Evolutionary conservation across 2,888 invertebrate species (phyloP), one percentile per base, ranked within the genome.

Genomic region (Drosophila vallismaia): DNA sequence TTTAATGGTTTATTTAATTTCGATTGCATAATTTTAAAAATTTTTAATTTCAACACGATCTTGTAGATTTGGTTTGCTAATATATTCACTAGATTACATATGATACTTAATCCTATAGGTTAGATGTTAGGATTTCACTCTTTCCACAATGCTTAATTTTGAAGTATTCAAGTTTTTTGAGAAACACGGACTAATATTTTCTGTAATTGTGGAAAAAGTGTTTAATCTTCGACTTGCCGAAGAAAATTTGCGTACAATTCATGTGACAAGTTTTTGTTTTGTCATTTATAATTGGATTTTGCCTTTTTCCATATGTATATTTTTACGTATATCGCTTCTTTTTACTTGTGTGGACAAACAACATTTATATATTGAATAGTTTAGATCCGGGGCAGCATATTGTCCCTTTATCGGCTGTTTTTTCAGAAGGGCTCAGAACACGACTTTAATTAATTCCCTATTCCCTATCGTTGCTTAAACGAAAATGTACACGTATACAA

Each of bases 401-500:
- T 33, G 24, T 45, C 44, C 54, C 53, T 10, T 26, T 8, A 36
- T 33, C 24, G 14, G 40, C 40, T 19, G 24, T 26, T 38, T 56
- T 53, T 26, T 19, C 19, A 19, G 19, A 19, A n/a, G 56, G 33
- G 44, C 38, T 46, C 45, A 73, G 54, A 73, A 66, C 73, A 66
- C 50, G 38, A 70, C 28, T 57, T 54, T 63, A 53, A 45, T 49
- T 38, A 72, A 58, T 19, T 19, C 19, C 19, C 19, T 19, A 75
- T 63, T 79, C 57, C 64, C 75, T 58, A 82, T 75, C 58, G 51
- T 53, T 58, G 58, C 63, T 57, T 73, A 67, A 76, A 46, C 42
- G 50, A 67, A 58, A 78, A 46, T 60, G 54, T 54, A 63, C 66
- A 71, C 53, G 74, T 64, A 66, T 69, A 68, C 62, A 57, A 55